Base-by-base conservation (phyloP, 2,113 vertebrate genomes). In the Meriones unguiculatus region DNA sequence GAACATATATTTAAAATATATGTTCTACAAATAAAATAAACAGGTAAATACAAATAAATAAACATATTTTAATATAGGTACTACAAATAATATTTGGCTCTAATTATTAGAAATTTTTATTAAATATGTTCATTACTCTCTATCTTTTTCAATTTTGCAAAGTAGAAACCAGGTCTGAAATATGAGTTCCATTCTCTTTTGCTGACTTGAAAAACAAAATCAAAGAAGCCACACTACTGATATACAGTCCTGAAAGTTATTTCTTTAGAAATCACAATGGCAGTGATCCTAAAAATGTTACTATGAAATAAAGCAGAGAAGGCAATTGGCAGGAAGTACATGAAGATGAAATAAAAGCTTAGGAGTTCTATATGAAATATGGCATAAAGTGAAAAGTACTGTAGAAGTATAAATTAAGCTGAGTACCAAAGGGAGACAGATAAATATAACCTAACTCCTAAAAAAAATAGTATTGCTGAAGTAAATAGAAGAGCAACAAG, bases 251-350 rank as follows among this genome's bases (percentile, higher is more conserved):
- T 70, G 15, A 84, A 85, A 38, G 35, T 52, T 69, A 88, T 82
- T 97, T 93, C 92, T 93, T 80, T n/a, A 94, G 73, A 65, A 38
- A 95, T 89, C 88, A 93, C 87, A 86, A 50, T 78, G 92, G 30
- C 70, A 87, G 69, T 64, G 78, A 96, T 97, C 87, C 80, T 97
- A 93, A 96, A 97, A 96, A 92, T 92, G 73, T 94, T 96, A 90
- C 80, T 94, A 10, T 85, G 90, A 95, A 96, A 97, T 97, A 96
- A 95, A 93, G 81, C 41, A 93, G 18, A 62, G 72, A 62, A 95
- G 89, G 54, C 87, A 93, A 80, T 80, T 96, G 95, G 87, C 76
- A 96, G 81, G 65, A 96, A 97, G 85, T 87, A 54, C 65, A 76
- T 67, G 84, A 94, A 81, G 76, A 96, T 91, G 92, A 96, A 97